Evolutionary conservation across 1,140 invertebrate genomes (phyloP), one percentile per base, ranked within the genome.

Genomic region (Drosophila hydei): DNA sequence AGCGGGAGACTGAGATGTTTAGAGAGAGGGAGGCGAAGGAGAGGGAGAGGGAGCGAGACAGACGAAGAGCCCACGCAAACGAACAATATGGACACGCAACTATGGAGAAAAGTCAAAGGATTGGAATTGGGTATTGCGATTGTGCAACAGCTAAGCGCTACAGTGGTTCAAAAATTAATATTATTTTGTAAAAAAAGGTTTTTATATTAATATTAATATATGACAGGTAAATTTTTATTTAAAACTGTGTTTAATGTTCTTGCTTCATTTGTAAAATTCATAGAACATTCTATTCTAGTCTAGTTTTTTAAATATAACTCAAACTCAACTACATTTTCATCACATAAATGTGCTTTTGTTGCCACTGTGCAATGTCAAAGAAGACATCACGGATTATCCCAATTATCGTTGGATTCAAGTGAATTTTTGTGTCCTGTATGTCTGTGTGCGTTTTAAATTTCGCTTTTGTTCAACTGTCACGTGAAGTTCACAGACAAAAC

Each of bases 371-470:
- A 9, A 6, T n/a, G 12, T 14, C 12, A 52, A 75, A 64, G 59
- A 71, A 75, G 72, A 75, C 72, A 75, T 75, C 54, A 75, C 47
- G 72, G 72, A 75, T 71, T 75, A 75, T 75, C 60, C 72, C 72
- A 75, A 75, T 75, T 75, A 75, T 59, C 72, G 54, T 48, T 59
- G 58, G 52, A 58, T 64, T 63, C 52, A 64, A 74, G 58, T 47
- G 45, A 63, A 74, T 71, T 63, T 73, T 56, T 33, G 40, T 43
- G 30, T 60, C 23, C 50, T 43, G n/a, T 16, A n/a, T 52, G 21
- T 60, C 19, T 60, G 43, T 42, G 42, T 51, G 56, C 40, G 51
- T 60, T 72, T 67, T 61, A 50, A 69, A 56, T 73, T 69, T 68
- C 58, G 56, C 27, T 61, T 72, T 60, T 68, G 23, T 60, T 59